Conservation (phyloP, 2,888 invertebrate species). For the Pammene aurita region DNA sequence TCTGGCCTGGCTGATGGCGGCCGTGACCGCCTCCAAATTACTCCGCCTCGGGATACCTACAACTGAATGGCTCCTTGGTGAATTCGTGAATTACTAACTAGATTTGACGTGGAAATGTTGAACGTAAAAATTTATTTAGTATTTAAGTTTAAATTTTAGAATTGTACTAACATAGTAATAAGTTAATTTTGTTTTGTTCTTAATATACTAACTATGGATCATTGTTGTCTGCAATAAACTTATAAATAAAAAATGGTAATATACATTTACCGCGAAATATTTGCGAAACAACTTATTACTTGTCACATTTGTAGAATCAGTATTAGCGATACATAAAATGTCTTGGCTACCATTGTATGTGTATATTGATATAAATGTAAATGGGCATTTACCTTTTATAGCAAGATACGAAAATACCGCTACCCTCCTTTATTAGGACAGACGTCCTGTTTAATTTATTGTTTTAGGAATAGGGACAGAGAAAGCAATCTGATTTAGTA, state of each 20-base stretch:
- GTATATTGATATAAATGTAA: conserved; percentile 5
- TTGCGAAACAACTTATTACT: neutral
- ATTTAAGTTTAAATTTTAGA: too few relatives aligned
- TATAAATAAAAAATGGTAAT: too few relatives aligned
- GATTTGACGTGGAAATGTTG: conserved; percentile 22
- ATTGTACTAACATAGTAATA: too few relatives aligned
- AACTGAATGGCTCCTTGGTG: conserved; percentile 39
- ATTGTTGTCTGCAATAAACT: too few relatives aligned
- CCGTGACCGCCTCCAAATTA: conserved; percentile 47
- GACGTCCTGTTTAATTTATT: conserved; percentile 36
- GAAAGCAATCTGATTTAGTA: conserved; percentile 38
- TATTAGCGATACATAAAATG: neutral
- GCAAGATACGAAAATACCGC: conserved; percentile 5
- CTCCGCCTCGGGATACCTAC: conserved; percentile 38
- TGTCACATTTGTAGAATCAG: neutral
- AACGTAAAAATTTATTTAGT: too few relatives aligned
- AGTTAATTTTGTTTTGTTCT: too few relatives aligned
- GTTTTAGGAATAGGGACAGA: conserved; percentile 36
- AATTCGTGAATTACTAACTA: conserved; percentile 30
- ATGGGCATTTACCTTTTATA: conserved; percentile 5
- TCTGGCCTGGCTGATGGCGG: conserved; percentile 44
- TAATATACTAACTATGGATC: too few relatives aligned
- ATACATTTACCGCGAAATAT: conserved; percentile 1
- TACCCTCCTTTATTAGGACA: conserved; percentile 20
- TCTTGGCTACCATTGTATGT: conserved; percentile 1